Base-by-base conservation (phyloP, 2,113 vertebrate genomes). In the Halcyon malimbica region DNA sequence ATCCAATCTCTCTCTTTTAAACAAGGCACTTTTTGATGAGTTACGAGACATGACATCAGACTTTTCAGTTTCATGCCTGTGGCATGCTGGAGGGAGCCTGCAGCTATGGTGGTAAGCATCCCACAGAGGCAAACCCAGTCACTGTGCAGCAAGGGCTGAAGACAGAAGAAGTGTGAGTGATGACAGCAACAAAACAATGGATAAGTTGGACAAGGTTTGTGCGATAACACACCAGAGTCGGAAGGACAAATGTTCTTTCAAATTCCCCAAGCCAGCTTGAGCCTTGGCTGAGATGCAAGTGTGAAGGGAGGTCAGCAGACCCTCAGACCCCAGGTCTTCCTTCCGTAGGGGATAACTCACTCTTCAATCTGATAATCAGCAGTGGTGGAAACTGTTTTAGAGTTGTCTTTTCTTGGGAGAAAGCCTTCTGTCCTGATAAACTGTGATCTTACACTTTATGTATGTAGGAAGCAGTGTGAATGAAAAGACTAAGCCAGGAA, bases 1-100 rank as follows among this genome's bases (percentile, higher is more conserved):
- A 97, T 83, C 83, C 4, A 1, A 82, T 78, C 80, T 97, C 95
- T 93, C 80, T 51, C 48, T 89, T 96, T 96, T 80, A 91, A 90
- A 96, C 95, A 97, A 94, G 95, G 86, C 3, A 1, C 87, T 97
- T 97, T 96, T 96, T 92, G 96, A 93, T 96, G 93, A 80, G 60
- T 97, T 95, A 79, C 1, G 37, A 97, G 97, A 95, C 96, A 33
- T 95, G 96, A 96, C 94, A 93, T 97, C 96, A 96, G 95, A 88
- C 86, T 88, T 97, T 97, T 96, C 71, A 6, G 96, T 93, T 97
- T 88, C 74, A 33, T 83, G 94, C 94, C 92, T 71, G 90, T 44
- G 18, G 77, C 44, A 8, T 51, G 20, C 54, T 69, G 81, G 84
- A 93, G 80, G 68, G 83, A 96, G 87, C 75, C 90, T 42, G 74